These are phyloP conservation scores for Syritta pipiens DNA, from an alignment of 2,888 invertebrate species.

Conservation along the genomic window DNA sequence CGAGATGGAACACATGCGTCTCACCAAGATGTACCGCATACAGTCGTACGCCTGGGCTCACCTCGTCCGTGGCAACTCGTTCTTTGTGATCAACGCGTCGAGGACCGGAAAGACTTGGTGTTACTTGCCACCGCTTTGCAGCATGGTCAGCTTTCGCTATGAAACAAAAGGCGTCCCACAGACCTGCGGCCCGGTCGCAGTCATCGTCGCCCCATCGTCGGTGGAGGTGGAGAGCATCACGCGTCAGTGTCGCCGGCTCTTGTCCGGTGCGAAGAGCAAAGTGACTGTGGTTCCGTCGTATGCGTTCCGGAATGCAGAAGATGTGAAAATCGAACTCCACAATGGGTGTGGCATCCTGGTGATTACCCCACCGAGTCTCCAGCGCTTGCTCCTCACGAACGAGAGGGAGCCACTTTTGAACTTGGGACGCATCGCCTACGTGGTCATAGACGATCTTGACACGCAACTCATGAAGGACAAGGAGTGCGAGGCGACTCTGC, in stretches of 20 bases:
- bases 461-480: slow-evolving; percentile 78
- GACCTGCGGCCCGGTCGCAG: slow-evolving; percentile 82
- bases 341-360: slow-evolving; percentile 87
- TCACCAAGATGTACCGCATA: slow-evolving; percentile 77
- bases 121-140: slow-evolving; percentile 85
- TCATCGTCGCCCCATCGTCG: slow-evolving; percentile 85
- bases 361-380: slow-evolving; percentile 83
- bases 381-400: slow-evolving; percentile 80
- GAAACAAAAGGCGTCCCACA: slow-evolving; percentile 72
- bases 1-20: slow-evolving; percentile 72
- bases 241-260: slow-evolving; percentile 78
- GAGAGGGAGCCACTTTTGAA: slow-evolving; percentile 80
- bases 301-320: slow-evolving; percentile 71
- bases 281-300: slow-evolving; percentile 80
- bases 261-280: slow-evolving; percentile 75
- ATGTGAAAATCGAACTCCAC: slow-evolving; percentile 77
- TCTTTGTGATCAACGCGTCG: slow-evolving; percentile 83
- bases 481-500: slow-evolving; percentile 61
- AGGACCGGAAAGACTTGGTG: slow-evolving; percentile 86
- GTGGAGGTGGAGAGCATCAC: slow-evolving; percentile 81
- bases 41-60: slow-evolving; percentile 87
- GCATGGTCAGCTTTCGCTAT: slow-evolving; percentile 79
- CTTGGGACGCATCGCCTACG: slow-evolving; percentile 82
- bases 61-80: slow-evolving; percentile 83
- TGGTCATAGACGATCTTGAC: slow-evolving; percentile 87